Percentiles rank a stretch among this genome's conserved stretches.
These are phyloP conservation scores for Dromaius novaehollandiae DNA, from an alignment of 2,113 vertebrate species.

Conservation along the genomic window DNA sequence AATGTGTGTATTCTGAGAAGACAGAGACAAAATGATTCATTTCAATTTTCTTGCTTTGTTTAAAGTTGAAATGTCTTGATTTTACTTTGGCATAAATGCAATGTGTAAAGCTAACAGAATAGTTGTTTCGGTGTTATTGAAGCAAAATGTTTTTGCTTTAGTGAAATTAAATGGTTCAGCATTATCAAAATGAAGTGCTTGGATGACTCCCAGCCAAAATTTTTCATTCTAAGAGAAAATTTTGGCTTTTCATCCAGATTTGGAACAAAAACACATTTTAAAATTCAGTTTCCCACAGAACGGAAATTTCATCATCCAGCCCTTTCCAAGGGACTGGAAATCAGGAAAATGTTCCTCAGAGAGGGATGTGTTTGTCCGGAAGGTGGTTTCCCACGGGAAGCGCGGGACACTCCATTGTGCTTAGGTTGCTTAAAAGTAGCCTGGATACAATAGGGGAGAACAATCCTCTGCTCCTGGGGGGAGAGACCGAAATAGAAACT, in stretches of 20 bases:
- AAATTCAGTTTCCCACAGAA: constrained; percentile 16
- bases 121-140: neutral
- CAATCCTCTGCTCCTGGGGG: neutral
- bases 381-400: constrained; percentile 38
- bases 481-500: neutral
- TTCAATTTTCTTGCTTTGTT: constrained; percentile 6
- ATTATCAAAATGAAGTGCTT: neutral
- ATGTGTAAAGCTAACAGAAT: neutral
- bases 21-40: constrained; percentile 5
- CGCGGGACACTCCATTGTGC: constrained; percentile 4
- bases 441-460: constrained; percentile 9
- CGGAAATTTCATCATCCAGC: constrained; percentile 16
- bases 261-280: neutral
- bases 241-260: neutral
- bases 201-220: neutral
- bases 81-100: neutral
- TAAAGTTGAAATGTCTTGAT: constrained; percentile 22
- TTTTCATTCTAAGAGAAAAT: neutral
- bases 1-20: constrained; percentile 16
- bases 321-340: neutral
- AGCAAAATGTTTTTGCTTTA: neutral
- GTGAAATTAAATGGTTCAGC: neutral
- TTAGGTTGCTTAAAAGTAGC: neutral
- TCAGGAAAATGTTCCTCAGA: neutral
- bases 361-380: constrained; percentile 35